These are phyloP conservation scores for Diplogasteroides magnus DNA, from an alignment of 1,140 invertebrate species.

Conservation along the genomic window DNA sequence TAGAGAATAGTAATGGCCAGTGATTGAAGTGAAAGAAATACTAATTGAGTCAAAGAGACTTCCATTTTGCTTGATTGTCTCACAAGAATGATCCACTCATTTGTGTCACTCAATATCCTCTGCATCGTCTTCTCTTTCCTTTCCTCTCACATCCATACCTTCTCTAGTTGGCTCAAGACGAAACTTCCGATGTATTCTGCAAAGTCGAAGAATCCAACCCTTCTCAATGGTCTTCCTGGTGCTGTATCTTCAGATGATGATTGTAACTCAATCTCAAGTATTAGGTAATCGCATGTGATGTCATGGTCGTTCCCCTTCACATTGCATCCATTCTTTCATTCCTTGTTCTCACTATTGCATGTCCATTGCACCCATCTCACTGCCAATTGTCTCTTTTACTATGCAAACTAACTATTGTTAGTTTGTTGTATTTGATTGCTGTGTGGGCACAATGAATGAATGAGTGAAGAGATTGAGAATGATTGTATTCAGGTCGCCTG, in stretches of 20 bases:
- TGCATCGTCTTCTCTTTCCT: neutral
- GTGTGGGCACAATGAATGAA: too few relatives aligned
- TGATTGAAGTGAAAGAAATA: neutral
- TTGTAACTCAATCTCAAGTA: constrained; percentile 4
- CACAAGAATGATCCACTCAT: neutral
- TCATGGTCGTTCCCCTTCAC: too few relatives aligned
- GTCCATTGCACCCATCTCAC: too few relatives aligned
- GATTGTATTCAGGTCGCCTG: neutral
- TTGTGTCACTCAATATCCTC: too few relatives aligned
- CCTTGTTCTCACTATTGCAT: too few relatives aligned
- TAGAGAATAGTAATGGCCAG: neutral
- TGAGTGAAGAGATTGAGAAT: too few relatives aligned
- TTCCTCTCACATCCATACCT: constrained; percentile 6
- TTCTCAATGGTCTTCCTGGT: neutral
- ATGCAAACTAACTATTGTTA: too few relatives aligned
- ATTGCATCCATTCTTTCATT: neutral
- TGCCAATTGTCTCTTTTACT: too few relatives aligned
- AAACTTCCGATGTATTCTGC: neutral
- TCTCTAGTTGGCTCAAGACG: constrained; percentile 9
- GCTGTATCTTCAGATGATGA: neutral
- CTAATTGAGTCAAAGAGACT: neutral
- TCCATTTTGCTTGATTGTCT: neutral
- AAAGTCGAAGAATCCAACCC: neutral
- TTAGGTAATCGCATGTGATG: neutral
- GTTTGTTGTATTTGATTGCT: too few relatives aligned